A percentile compares a stretch with the other conserved stretches of the same genome.
Evolutionary conservation across 2,888 invertebrate species (phyloP).

Genomic region (Stenodema calcarata): DNA sequence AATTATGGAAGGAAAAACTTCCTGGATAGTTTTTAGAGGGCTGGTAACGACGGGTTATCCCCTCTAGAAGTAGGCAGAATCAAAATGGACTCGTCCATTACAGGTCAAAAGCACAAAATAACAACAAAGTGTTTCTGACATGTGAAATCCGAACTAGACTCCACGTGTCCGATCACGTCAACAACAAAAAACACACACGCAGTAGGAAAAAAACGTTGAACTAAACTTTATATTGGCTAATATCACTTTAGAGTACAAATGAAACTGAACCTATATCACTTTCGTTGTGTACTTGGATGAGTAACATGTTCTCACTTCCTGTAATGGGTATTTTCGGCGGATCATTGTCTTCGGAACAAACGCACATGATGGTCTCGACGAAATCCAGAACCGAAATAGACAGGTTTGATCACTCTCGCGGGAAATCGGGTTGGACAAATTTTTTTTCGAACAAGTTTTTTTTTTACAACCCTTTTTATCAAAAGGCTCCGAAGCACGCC

Average conservation of each 20-base stretch:
- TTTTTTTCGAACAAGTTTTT: background rate
- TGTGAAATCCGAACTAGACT: background rate
- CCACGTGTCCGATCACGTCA: background rate
- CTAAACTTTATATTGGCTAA: conserved; percentile 38
- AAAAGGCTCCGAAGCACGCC: conserved; percentile 53
- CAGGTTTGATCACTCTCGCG: background rate
- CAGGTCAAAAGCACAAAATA: conserved; percentile 74
- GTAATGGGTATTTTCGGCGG: conserved; percentile 42
- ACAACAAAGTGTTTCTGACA: conserved; percentile 66
- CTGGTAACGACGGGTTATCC: conserved; percentile 61
- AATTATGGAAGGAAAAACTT: conserved; percentile 5
- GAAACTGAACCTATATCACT: conserved; percentile 47
- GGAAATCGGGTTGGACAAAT: background rate
- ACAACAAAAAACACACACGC: conserved; percentile 18
- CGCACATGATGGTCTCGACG: conserved; percentile 49
- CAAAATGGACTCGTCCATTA: conserved; percentile 65
- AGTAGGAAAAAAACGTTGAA: conserved; percentile 8
- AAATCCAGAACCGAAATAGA: background rate
- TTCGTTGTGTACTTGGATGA: conserved; percentile 47
- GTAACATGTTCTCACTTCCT: conserved; percentile 52
- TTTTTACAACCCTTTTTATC: conserved; percentile 30
- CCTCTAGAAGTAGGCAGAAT: conserved; percentile 59
- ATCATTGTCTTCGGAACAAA: conserved; percentile 21
- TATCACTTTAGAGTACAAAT: conserved; percentile 48
- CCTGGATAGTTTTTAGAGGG: conserved; percentile 46